Base-by-base conservation (phyloP, 2,888 invertebrate species). In the Epirrhoe alternata region DNA sequence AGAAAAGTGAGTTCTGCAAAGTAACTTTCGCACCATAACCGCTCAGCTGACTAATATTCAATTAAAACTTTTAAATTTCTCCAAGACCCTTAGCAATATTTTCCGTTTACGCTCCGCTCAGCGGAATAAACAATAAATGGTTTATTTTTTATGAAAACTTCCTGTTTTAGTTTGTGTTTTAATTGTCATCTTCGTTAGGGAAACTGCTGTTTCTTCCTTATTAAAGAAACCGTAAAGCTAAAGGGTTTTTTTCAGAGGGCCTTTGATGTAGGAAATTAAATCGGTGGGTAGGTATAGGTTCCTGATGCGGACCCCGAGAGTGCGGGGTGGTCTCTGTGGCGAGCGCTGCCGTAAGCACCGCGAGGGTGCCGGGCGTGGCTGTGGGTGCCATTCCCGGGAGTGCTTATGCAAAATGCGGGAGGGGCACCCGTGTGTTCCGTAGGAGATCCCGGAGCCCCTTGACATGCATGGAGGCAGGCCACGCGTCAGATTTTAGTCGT, bases 41-140 rank as follows among this genome's bases (percentile, higher is more conserved):
- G 85, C 83, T 86, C 85, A 84, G 81, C 83, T 83, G 86, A 84
- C 86, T 89, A 89, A 88, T 89, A 89, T 89, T 89, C 87, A 90
- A 90, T 90, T 89, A 89, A 88, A 90, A 90, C 82, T 90, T 90
- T 88, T 85, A 84, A 88, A 87, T 89, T 88, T 89, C 76, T 61
- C 75, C 71, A 75, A 80, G 82, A 82, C 82, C 83, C 82, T 80
- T 78, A 75, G 85, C 84, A 83, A 87, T 87, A 88, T 87, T 88
- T 86, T 84, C 77, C 85, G 85, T 86, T 86, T 86, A 84, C 82
- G 81, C 77, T 75, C 66, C 72, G 66, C 71, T 64, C 63, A 68
- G 73, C 71, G 77, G 83, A 80, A 82, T 83, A 85, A 85, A 86
- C 82, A 86, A 78, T 80, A 45, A 14, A 53, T 45, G 38, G 50